Evolutionary conservation across 2,797 vertebrate genomes (phyloP), one percentile per base, ranked within the genome.

Genomic region (Synanceia verrucosa): DNA sequence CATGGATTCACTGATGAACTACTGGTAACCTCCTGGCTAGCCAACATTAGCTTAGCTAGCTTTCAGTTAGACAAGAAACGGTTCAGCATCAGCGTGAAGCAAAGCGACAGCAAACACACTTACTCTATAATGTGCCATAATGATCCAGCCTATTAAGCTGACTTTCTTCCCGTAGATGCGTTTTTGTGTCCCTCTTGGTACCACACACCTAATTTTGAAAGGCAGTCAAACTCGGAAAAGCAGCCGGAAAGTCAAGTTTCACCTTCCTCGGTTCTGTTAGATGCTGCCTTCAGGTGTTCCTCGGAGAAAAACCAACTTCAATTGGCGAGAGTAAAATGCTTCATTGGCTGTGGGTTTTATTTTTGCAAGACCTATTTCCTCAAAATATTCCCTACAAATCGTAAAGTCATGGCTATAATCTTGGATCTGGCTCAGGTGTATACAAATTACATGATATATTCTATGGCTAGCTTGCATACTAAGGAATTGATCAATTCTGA

Each of bases 91-190:
- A 39, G 1, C 2, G 12, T 2, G 3, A 65, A 1, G 28, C 13
- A 10, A 58, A 31, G 2, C 2, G 31, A 33, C 13, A 57, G 16
- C 4, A 24, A 65, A 59, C 23, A 51, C 31, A 90, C 91, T 90
- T 78, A 93, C 93, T 86, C 88, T 87, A 26, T 92, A 80, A 76
- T 93, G 89, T 2, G 92, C 88, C 93, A 93, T 94, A 1, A 2
- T 61, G 39, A 4, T 23, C 14, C 2, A 5, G 12, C 34, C 5
- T 65, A 3, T 37, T 9, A 24, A 11, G 61, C 1, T 33, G 65
- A 3, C 9, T 46, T 47, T 34, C 18, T 9, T 67, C 47, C 37
- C 10, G 1, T 9, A 34, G 5, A 34, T 39, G 9, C 41, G 6
- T 14, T 26, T 36, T 26, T 5, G 4, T 7, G 47, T 58, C 3